Evolutionary conservation across 2,113 vertebrate species (phyloP).

Genomic region (Trichomycterus rosablanca): DNA sequence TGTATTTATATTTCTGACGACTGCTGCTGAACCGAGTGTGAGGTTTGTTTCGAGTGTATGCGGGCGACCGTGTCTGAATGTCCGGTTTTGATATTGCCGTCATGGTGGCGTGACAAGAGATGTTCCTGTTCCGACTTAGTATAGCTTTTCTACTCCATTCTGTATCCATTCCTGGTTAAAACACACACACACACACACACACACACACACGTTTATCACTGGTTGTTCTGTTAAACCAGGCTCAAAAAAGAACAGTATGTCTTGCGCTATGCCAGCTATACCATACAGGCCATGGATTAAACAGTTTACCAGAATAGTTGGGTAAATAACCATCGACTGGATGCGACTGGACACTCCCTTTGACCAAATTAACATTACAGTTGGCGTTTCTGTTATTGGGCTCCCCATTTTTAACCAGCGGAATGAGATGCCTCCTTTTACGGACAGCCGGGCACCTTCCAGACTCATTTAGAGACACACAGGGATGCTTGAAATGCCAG

Average conservation of each 20-base stretch:
- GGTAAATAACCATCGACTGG: conserved; percentile 31
- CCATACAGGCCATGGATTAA: conserved; percentile 43
- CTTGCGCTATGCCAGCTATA: conserved; percentile 27
- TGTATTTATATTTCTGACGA: conserved; percentile 40
- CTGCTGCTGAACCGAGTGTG: conserved; percentile 38
- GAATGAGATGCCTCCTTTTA: conserved; percentile 51
- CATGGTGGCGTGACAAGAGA: too few species aligned
- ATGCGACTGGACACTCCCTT: conserved; percentile 31
- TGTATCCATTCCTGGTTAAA: conserved; percentile 28
- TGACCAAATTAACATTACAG: conserved; percentile 50
- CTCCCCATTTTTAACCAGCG: conserved; percentile 42
- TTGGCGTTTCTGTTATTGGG: conserved; percentile 48
- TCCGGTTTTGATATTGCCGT: conserved; percentile 13
- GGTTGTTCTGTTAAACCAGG: conserved; percentile 28
- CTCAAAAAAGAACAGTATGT: conserved; percentile 33
- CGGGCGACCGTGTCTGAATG: conserved; percentile 19
- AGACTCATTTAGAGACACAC: conserved; percentile 11
- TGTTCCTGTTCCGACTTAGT: too few species aligned
- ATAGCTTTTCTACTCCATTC: too few species aligned
- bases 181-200: conserved; percentile 38
- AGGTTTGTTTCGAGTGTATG: conserved; percentile 23
- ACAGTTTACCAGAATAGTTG: conserved; percentile 43
- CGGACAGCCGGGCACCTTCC: conserved; percentile 28
- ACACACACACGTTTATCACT: too few species aligned
- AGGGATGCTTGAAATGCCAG: conserved; percentile 58